Evolutionary conservation across 2,797 vertebrate species (phyloP).

Genomic region (Ciconia nigra): DNA sequence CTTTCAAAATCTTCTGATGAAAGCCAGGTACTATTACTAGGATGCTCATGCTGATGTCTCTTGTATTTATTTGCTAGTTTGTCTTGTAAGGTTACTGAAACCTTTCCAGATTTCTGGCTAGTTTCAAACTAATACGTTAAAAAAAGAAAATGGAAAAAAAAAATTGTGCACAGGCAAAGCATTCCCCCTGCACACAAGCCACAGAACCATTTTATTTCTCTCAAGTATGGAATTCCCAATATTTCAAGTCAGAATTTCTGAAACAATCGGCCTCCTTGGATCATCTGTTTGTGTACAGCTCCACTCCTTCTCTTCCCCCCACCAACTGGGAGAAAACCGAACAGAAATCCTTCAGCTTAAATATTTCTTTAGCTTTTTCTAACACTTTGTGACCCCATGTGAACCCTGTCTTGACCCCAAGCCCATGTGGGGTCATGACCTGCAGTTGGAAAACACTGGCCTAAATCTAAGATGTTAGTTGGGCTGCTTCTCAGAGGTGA

Average conservation of each 20-base stretch:
- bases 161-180: neutral
- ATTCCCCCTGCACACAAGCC: neutral
- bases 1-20: conserved; percentile 24
- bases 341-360: conserved; percentile 19
- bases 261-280: neutral
- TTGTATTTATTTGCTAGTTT: conserved; percentile 4
- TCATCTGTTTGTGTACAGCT: neutral
- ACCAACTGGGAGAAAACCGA: neutral
- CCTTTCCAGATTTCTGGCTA: conserved; percentile 21
- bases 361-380: conserved; percentile 29
- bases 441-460: neutral
- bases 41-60: conserved; percentile 16
- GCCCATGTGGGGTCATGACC: neutral
- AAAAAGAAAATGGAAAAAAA: neutral
- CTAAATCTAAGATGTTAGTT: neutral
- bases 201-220: neutral
- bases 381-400: neutral
- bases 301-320: neutral
- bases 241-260: neutral
- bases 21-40: conserved; percentile 21
- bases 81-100: conserved; percentile 21
- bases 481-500: neutral
- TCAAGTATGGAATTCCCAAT: neutral
- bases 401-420: conserved; percentile 6
- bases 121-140: neutral